Evolutionary conservation across 2,888 invertebrate genomes (phyloP), one percentile per base, ranked within the genome.

Genomic region (Watsonalla cultraria): DNA sequence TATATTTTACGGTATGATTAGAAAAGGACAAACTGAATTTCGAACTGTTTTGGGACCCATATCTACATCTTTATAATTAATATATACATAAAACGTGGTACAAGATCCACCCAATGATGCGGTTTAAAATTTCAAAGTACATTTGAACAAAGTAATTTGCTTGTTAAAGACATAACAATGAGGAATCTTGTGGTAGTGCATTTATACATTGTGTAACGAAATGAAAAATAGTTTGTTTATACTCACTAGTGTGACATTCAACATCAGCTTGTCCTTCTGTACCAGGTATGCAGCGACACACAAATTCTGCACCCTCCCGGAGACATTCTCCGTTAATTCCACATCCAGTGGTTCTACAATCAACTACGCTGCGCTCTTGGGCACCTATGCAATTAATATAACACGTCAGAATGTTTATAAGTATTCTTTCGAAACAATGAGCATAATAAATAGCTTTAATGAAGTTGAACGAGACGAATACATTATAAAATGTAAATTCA

Each of bases 241-340:
- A 90, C 90, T 90, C 79, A 90, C 90, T 90, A 65, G 90, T 88
- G 62, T 92, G 92, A 89, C 95, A 96, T 76, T 94, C 94, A 68
- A 93, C 86, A 70, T 95, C 93, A 45, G 95, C 94, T 67, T 93
- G 92, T 66, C 95, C 95, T 78, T 93, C 93, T 52, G 94, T 94
- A 63, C 95, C 95, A 53, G 94, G 94, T 63, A 94, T 93, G 84
- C 96, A 96, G 75, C 94, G 92, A 86, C 96, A 96, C 45, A 95
- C 94, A 90, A 96, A 97, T 74, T 94, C 94, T 59, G 95, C 95
- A 61, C 96, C 95, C 83, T 96, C 95, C 66, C 96, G 93, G 63
- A 97, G 94, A 87, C 97, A 97, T 82, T 96, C 95, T n/a, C 96
- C 96, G 62, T 96, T 96, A 70, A 94, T 93, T 64, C 95, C 95